These are phyloP conservation scores for Sapajus apella DNA, from an alignment of 2,113 vertebrate genomes.

Conservation along the genomic window DNA sequence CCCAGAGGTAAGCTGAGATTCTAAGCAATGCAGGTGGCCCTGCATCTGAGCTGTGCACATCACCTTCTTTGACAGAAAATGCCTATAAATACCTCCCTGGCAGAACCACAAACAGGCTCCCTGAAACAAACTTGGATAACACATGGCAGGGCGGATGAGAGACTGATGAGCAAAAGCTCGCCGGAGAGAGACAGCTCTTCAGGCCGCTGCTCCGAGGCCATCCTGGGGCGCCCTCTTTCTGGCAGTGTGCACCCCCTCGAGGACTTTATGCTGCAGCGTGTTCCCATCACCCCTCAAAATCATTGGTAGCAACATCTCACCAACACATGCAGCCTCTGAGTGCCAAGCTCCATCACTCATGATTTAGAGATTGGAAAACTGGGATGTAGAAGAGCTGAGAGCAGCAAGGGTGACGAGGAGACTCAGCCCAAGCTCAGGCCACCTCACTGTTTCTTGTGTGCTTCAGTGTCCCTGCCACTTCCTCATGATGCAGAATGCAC, in stretches of 20 bases:
- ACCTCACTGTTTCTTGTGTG: not conserved
- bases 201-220: rapidly evolving
- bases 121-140: too few species aligned
- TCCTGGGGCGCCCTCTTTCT: rapidly evolving
- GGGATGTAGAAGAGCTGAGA: not conserved
- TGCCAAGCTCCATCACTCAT: not conserved
- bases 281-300: not conserved
- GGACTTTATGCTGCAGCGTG: too few species aligned
- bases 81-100: too few species aligned
- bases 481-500: not conserved
- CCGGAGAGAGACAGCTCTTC: rapidly evolving
- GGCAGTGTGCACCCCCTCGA: rapidly evolving
- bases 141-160: not conserved
- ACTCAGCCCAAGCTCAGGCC: not conserved
- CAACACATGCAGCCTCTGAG: not conserved
- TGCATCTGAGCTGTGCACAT: not conserved
- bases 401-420: rapidly evolving
- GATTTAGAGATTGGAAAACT: too few species aligned
- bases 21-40: not conserved
- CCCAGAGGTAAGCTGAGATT: too few species aligned
- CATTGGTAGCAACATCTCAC: not conserved
- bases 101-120: not conserved
- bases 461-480: not conserved
- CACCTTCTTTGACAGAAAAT: too few species aligned
- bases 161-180: too few species aligned